A percentile compares a stretch with the other conserved stretches of the same genome.
These are phyloP conservation scores for Gambusia holbrooki DNA, from an alignment of 2,113 vertebrate genomes.

Conservation along the genomic window DNA sequence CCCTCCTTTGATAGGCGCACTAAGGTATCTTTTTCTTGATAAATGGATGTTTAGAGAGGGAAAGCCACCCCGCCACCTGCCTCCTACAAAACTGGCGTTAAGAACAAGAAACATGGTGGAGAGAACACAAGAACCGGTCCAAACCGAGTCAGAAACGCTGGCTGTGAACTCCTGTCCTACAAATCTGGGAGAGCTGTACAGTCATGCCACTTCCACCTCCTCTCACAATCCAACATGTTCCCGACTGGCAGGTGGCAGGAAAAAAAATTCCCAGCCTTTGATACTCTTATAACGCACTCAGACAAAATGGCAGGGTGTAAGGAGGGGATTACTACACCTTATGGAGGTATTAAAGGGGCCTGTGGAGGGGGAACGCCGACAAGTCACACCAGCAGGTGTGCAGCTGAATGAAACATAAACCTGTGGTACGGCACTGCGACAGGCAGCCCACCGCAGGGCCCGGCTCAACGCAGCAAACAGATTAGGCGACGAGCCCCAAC, in stretches of 20 bases:
- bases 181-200: slow-evolving; percentile 53
- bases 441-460: slow-evolving; percentile 58
- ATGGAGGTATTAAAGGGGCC: slow-evolving; percentile 72
- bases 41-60: slow-evolving; percentile 66
- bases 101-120: slow-evolving; percentile 19
- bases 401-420: slow-evolving; percentile 76
- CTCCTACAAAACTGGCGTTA: slow-evolving; percentile 36
- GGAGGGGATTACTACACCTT: slow-evolving; percentile 76
- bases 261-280: slow-evolving; percentile 69
- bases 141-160: slow-evolving; percentile 15
- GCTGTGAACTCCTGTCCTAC: slow-evolving; percentile 32
- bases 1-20: slow-evolving; percentile 58
- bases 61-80: slow-evolving; percentile 28
- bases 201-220: slow-evolving; percentile 48
- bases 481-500: slow-evolving; percentile 49
- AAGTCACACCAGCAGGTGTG: slow-evolving; percentile 78
- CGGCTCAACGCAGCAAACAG: slow-evolving; percentile 49
- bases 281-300: slow-evolving; percentile 72
- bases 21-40: slow-evolving; percentile 64
- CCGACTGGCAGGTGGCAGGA: slow-evolving; percentile 63
- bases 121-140: not conserved
- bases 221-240: slow-evolving; percentile 50
- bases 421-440: slow-evolving; percentile 39
- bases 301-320: slow-evolving; percentile 68
- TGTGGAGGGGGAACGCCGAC: slow-evolving; percentile 59